Base-by-base conservation (phyloP, 2,113 vertebrate species). In the Stegostoma tigrinum region DNA sequence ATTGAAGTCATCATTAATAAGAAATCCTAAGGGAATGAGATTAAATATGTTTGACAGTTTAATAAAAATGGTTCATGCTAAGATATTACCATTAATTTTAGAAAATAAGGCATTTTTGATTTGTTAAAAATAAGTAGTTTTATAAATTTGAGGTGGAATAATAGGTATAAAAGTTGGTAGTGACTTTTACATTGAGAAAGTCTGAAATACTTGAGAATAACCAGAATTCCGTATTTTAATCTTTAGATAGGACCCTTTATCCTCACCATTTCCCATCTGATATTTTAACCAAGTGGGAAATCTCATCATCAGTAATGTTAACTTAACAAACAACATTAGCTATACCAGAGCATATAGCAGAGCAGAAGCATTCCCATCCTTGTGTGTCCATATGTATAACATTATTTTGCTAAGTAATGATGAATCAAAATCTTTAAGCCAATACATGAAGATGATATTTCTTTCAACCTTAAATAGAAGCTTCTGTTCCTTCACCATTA, bases 401-500 rank as follows among this genome's bases (percentile, higher is more conserved):
- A 95, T 95, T 45, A 72, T 95, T 75, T 70, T 70, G 24, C 52
- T 72, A 72, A 90, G 52, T 34, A 14, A 24, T 45, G 67, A 95
- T 75, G 89, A 93, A 95, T 72, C 72, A 95, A 94, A 70, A 27
- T 55, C 14, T 94, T 95, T 45, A 94, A 94, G 61, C 52, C 66
- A 93, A 38, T 72, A 95, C 42, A 52, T 95, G 34, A 95, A 95
- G 38, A 72, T 95, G 68, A 72, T 95, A 95, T 27, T n/a, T 34
- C 14, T 48, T 95, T 72, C 67, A 45, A 34, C 34, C 45, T 95
- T 95, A 72, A 45, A 95, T 75, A 48, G 52, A 48, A 61, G 78
- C 34, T 66, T 93, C 15, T 91, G 34, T 45, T 45, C 21, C 10
- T 34, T 95, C 68, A 75, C 23, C 66, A 75, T 75, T 95, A 95